Evolutionary conservation across 2,113 vertebrate genomes (phyloP), one percentile per base, ranked within the genome.

Genomic region (Pygoscelis adeliae): DNA sequence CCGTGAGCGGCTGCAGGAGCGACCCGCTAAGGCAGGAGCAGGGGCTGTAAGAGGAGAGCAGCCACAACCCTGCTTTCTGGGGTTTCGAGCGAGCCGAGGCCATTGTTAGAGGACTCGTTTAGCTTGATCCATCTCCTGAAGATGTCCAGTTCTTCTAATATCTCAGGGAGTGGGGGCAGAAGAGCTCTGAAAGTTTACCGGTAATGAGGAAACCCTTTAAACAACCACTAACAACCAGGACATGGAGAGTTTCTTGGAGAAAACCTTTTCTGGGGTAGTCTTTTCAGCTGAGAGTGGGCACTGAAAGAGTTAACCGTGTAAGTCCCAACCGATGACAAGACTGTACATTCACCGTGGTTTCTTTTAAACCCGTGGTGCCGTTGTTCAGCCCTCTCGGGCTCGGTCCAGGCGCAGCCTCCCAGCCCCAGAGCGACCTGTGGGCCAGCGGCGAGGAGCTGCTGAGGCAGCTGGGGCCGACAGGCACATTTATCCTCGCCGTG

Each of bases 71-170:
- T 13, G 46, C 65, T 15, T 9, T 14, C 29, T 3, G 30, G 34
- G 9, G 15, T 0, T 8, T 5, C 1, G 7, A 8, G 63, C n/a
- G 36, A 19, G 17, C 65, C 11, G 1, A 5, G 23, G 0, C 21
- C 3, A 2, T 5, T 5, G 32, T 4, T 9, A 4, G 5, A 44
- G 23, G 27, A 6, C 10, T 50, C 71, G 59, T 36, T 18, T 1
- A 18, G 52, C 58, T 10, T 1, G 7, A 21, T 30, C 67, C 40
- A 5, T 30, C 56, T 56, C 62, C 58, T 46, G 76, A n/a, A 29
- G 42, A 7, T 1, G 6, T 15, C 21, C 36, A 5, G 50, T 30
- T 13, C 26, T 6, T 12, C 63, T 21, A 30, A 2, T 9, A 16
- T 2, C 53, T 5, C 1, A 19, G 38, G n/a, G 40, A 9, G 30